Base-by-base conservation (phyloP, 2,888 invertebrate species). In the Harpalus rubripes region DNA sequence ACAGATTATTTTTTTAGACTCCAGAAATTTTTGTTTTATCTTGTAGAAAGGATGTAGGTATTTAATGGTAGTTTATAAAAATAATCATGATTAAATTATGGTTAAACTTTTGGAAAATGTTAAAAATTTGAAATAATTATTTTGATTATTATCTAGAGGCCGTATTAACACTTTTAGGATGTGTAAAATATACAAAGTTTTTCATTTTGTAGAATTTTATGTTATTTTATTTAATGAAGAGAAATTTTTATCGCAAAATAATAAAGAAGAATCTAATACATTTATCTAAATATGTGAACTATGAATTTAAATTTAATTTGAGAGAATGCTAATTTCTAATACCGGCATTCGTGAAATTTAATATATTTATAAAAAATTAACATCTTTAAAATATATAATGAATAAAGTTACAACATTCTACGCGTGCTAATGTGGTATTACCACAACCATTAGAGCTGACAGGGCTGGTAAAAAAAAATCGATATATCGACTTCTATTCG, bases 1-100 rank as follows among this genome's bases (percentile, higher is more conserved):
- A 81, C 81, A 81, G 81, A 81, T 81, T 58, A 81, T 81, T 81
- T 81, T 81, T 81, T 81, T 80, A 80, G 72, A 16, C 80, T 32
- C 41, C 39, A 41, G 58, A 80, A 79, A 61, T 80, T 80, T 80
- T 80, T 80, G 41, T 80, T 80, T 80, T 41, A 80, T 59, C 80
- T 80, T 61, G 78, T 58, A 58, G 52, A 56, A 52, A 78, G 58
- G 58, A 78, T 78, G 32, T 78, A 52, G 44, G 44, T 7, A 41
- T 15, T 78, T 78, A 78, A 78, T 78, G 74, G 52, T 56, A 56
- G 78, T 32, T 78, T 78, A 32, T 58, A 58, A 58, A 74, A 78
- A 78, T 78, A 78, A 58, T 78, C n/a, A 58, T 56, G 56, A 32
- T 78, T 58, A 78, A 78, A 78, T 78, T 58, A 78, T 58, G 12